These are phyloP conservation scores for Parotia lawesii DNA, from an alignment of 2,113 vertebrate species.

Conservation along the genomic window DNA sequence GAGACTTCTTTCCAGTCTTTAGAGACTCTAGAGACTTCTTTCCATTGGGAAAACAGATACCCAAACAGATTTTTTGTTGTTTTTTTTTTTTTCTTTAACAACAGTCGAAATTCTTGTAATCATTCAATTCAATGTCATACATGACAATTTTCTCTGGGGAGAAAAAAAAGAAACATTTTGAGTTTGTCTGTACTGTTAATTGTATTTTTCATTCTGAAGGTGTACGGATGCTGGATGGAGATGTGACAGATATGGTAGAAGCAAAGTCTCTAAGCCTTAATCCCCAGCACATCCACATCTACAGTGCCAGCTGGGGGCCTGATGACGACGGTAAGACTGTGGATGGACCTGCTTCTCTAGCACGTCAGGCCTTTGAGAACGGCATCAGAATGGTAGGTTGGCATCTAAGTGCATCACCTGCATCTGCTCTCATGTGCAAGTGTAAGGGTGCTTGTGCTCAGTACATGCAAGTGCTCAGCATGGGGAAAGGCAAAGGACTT, in stretches of 20 bases:
- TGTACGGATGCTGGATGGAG: constrained; percentile 96
- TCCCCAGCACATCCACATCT: constrained; percentile 96
- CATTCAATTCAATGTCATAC: neutral
- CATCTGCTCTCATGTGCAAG: rapidly evolving
- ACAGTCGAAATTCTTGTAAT: neutral
- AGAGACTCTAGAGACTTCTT: neutral
- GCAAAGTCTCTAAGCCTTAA: constrained; percentile 94
- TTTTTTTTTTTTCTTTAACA: neutral
- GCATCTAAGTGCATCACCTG: neutral
- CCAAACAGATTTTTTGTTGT: neutral
- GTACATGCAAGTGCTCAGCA: rapidly evolving
- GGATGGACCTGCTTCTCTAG: constrained; percentile 93
- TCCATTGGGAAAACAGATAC: neutral
- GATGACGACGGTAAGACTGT: constrained; percentile 98
- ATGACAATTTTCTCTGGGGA: rapidly evolving
- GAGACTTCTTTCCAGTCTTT: neutral
- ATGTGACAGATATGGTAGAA: constrained; percentile 98
- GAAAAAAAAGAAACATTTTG: neutral
- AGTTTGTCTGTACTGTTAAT: neutral
- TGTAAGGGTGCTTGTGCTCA: rapidly evolving
- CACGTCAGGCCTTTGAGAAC: constrained; percentile 94
- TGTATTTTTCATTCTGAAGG: constrained; percentile 70
- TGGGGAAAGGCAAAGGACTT: neutral
- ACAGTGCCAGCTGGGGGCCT: constrained; percentile 97
- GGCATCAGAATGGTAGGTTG: constrained; percentile 91